Percentiles rank a stretch among this genome's conserved stretches.
These are phyloP conservation scores for Vireo griseus DNA, from an alignment of 2,797 vertebrate species.

Conservation along the genomic window DNA sequence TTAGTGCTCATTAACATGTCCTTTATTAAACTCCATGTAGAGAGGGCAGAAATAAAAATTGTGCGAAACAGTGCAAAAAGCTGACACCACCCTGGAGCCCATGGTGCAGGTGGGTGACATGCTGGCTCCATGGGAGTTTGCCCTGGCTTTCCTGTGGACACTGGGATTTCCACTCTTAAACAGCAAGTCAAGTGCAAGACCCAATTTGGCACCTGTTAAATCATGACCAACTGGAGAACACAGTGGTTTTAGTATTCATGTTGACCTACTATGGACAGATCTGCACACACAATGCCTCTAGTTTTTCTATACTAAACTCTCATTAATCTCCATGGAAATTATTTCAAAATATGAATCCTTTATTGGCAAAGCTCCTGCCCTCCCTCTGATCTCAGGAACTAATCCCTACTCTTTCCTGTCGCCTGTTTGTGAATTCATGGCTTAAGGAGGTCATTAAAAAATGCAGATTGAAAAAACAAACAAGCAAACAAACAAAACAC, in stretches of 20 bases:
- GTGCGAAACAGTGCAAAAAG: neutral
- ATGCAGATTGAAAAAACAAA: neutral
- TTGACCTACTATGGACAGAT: neutral
- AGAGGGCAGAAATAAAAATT: neutral
- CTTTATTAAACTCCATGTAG: neutral
- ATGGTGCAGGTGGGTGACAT: neutral
- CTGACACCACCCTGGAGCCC: neutral
- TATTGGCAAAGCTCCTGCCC: neutral
- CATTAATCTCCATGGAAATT: neutral
- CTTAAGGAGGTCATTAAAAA: neutral
- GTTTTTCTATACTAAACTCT: neutral
- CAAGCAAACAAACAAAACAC: neutral
- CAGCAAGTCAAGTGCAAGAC: neutral
- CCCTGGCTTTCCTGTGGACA: neutral
- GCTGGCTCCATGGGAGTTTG: neutral
- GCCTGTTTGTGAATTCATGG: neutral
- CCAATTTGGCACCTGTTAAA: neutral
- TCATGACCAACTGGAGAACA: neutral
- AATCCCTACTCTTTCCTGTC: neutral
- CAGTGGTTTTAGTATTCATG: neutral
- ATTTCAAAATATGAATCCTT: neutral
- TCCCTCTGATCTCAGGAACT: neutral
- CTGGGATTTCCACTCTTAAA: neutral
- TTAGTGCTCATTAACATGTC: neutral
- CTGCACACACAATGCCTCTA: neutral